Conservation (phyloP, 1,140 invertebrate genomes). For the Diorhabda elongata region DNA sequence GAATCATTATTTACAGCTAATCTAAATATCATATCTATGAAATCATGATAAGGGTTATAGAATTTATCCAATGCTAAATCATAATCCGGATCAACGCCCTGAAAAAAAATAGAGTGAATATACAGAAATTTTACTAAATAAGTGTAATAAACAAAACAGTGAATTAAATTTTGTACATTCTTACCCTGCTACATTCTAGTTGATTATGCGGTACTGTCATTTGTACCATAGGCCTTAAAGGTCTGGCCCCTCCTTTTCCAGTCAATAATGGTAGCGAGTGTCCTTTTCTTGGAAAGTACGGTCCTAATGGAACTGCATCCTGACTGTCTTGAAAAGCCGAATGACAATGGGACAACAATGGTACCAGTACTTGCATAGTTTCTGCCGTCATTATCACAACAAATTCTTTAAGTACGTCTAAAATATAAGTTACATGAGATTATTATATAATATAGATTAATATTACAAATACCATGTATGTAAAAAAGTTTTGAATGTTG, state of each 20-base stretch:
- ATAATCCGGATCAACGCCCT: conserved; percentile 73
- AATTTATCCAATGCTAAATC: conserved; percentile 73
- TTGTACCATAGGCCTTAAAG: conserved; percentile 79
- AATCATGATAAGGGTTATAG: conserved; percentile 76
- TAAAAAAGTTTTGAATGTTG: too few species aligned
- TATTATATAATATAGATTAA: background rate
- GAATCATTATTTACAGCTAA: conserved; percentile 79
- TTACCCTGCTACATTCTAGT: conserved; percentile 65
- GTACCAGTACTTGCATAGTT: conserved; percentile 75
- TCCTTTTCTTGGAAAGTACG: conserved; percentile 66
- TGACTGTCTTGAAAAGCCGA: conserved; percentile 72
- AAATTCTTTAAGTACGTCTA: conserved; percentile 81
- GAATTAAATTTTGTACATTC: background rate
- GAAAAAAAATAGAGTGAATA: conserved; percentile 16
- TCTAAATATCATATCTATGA: conserved; percentile 83
- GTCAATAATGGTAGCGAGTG: conserved; percentile 50
- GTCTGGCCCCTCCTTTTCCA: conserved; percentile 58
- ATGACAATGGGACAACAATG: conserved; percentile 80
- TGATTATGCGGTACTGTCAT: conserved; percentile 79
- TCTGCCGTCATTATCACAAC: conserved; percentile 78
- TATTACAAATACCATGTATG: too few species aligned
- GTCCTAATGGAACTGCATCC: conserved; percentile 65
- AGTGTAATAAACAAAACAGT: background rate
- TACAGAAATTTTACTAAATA: background rate
- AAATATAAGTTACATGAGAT: conserved; percentile 37